Percentiles rank a stretch among this genome's conserved stretches.
Evolutionary conservation across 2,113 vertebrate species (phyloP).

Genomic region (Bombycilla garrulus): DNA sequence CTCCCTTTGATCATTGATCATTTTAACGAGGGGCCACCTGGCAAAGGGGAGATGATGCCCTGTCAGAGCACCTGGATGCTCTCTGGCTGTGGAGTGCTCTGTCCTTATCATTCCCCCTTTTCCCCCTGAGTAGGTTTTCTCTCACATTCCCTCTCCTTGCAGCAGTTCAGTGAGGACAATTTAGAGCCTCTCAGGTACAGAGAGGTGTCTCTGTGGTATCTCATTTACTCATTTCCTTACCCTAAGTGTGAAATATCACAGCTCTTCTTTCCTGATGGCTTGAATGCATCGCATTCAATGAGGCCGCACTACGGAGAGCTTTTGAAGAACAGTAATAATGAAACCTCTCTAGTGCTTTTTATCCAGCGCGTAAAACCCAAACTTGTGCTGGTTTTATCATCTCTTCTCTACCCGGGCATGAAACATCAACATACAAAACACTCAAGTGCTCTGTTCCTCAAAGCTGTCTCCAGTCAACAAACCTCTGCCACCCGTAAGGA

Average conservation of each 20-base stretch:
- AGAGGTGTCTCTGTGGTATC: neutral
- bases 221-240: neutral
- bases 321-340: slow-evolving; percentile 21
- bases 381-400: neutral
- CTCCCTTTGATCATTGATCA: neutral
- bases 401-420: neutral
- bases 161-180: neutral
- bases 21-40: neutral
- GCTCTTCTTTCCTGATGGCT: neutral
- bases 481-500: neutral
- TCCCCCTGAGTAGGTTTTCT: neutral
- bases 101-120: neutral
- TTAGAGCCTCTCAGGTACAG: neutral
- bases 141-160: neutral
- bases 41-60: neutral
- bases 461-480: slow-evolving; percentile 37
- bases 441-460: slow-evolving; percentile 21
- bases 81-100: neutral
- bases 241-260: slow-evolving; percentile 3
- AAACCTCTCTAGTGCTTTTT: slow-evolving; percentile 35
- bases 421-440: slow-evolving; percentile 37
- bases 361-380: neutral
- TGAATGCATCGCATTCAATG: neutral
- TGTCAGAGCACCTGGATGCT: neutral
- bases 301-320: neutral